Evolutionary conservation across 23 tunicate genomes (phyloP), one percentile per base, ranked within the genome.

Genomic region (Aplidium turbinatum): DNA sequence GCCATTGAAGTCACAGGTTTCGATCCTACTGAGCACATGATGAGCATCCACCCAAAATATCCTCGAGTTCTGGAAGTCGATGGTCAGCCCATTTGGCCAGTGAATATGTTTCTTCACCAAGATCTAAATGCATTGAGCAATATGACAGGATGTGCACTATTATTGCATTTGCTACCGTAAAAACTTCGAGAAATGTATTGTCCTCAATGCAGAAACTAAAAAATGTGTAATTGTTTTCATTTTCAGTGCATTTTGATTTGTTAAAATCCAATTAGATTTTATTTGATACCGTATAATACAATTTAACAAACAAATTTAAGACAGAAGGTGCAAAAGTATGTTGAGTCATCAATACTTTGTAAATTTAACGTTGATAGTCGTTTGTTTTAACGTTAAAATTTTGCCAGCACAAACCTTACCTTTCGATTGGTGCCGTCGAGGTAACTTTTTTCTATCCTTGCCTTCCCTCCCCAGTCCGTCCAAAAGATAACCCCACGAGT

Each of bases 81-180:
- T 80, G 9, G 98, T 85, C 35, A 92, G 42, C 0, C 91, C 98
- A 56, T 92, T 92, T 31, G 98, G 98, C 98, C 98, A 92, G 18
- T 63, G 65, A 32, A 92, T 50, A 38, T 70, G 57, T 38, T 81
- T 81, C 1, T 67, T 72, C 2, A 88, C 72, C 2, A 88, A 30
- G 32, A 75, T 61, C 87, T 87, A 42, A 19, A 57, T 2, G 23
- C 33, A 47, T 50, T 50, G n/a, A 33, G 6, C 9, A 29, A 29
- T 11, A 34, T 63, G 46, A 13, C 16, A n/a, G 11, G 46, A 16
- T n/a, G 46, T 13, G 29, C 0, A 47, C 42, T 26, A 16, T 29
- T 63, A 23, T n/a, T n/a, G n/a, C n/a, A n/a, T n/a, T n/a, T n/a
- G n/a, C n/a, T n/a, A n/a, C n/a, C n/a, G n/a, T n/a, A n/a, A n/a